phyloP scores from a whole-genome alignment of 2,113 vertebrate genomes.

The Cephalopholis sonnerati region DNA sequence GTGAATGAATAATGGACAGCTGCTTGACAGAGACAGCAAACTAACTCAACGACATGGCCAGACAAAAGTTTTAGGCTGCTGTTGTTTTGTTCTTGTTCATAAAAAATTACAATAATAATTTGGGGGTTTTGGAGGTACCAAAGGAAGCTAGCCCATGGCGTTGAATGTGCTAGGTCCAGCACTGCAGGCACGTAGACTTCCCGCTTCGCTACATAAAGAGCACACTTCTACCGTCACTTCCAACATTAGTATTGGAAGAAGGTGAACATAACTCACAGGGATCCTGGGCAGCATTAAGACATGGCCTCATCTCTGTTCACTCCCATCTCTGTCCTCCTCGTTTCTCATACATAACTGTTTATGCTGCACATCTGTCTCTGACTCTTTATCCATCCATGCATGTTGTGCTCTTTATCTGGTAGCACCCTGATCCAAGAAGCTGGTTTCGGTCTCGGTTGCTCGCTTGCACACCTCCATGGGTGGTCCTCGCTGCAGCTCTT shows the following conservation, averaged over 20 bases:
- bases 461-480: conserved; percentile 67
- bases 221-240: not conserved
- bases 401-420: conserved; percentile 58
- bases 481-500: conserved; percentile 67
- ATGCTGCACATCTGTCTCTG: conserved; percentile 44
- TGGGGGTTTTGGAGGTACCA: too few species aligned
- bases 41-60: too few species aligned
- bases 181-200: too few species aligned
- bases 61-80: too few species aligned
- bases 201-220: not conserved
- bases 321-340: not conserved
- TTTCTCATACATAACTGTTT: conserved; percentile 8
- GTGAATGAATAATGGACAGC: too few species aligned
- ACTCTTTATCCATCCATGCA: conserved; percentile 38
- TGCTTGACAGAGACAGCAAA: too few species aligned
- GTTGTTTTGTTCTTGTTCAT: too few species aligned
- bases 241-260: not conserved
- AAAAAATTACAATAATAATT: too few species aligned
- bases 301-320: conserved; percentile 34
- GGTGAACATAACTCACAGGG: conserved; percentile 1
- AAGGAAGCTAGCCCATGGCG: too few species aligned
- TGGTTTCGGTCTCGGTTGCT: conserved; percentile 54
- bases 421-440: conserved; percentile 49
- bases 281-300: conserved; percentile 12
- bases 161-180: too few species aligned